Evolutionary conservation across 2,888 invertebrate genomes (phyloP), one percentile per base, ranked within the genome.

Genomic region (Trichogramma dendrolimi): DNA sequence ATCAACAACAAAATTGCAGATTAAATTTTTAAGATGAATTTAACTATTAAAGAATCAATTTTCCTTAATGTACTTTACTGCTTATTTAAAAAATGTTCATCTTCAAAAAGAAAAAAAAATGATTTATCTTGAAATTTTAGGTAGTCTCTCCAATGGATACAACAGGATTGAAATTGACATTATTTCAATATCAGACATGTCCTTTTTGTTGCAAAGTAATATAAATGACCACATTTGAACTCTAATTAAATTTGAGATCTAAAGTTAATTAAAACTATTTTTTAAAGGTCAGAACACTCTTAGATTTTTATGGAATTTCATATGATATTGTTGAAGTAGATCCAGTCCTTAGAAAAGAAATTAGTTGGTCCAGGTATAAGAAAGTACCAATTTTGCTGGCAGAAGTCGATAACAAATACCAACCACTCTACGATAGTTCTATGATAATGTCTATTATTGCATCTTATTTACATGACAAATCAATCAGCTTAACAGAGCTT

Each of bases 281-380:
- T 54, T 68, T 66, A 39, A 50, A 79, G 79, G 79, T 79, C 6
- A 84, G 96, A 63, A 90, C 94, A 0, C 92, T 90, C 77, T 82
- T 99, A 8, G 97, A 99, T 79, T 94, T 90, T 71, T 87, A 90
- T 77, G 96, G 97, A 1, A 86, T 98, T 61, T 92, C 93, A 0
- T 99, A 99, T 77, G 91, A 98, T 71, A 86, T 99, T 6, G 91
- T 99, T 4, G 98, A 99, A 82, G 98, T 99, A 0, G 96, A 99
- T 80, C 96, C 98, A 7, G 94, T 99, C 0, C 83, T 95, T 0
- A 85, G 94, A 27, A 90, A 90, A 70, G 91, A 96, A 70, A 89
- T 96, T 60, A 92, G 91, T 75, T 98, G 97, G 94, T 93, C 96
- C 0, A 81, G 85, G 0, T 95, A 97, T 75, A 94, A 89, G 75